phyloP scores from a whole-genome alignment of 2,888 invertebrate genomes.

The Drosophila imparisetae region DNA sequence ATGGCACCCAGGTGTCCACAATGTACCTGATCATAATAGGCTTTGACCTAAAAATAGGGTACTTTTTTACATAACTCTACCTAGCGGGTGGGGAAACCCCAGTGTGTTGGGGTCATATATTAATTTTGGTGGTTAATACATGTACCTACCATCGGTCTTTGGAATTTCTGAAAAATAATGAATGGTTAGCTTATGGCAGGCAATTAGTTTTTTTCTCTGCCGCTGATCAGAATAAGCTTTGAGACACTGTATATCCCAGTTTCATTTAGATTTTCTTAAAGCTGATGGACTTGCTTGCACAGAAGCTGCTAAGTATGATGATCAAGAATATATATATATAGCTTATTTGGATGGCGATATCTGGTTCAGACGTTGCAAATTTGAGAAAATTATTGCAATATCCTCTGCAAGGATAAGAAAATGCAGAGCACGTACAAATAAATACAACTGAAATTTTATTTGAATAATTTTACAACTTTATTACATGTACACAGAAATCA shows the following conservation, averaged over 20 bases:
- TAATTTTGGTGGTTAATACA: too few species aligned
- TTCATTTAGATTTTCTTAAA: neutral
- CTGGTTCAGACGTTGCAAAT: neutral
- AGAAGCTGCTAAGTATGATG: neutral
- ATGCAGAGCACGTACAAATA: neutral
- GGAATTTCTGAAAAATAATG: too few species aligned
- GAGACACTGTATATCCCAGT: neutral
- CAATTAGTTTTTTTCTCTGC: too few species aligned
- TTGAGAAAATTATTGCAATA: neutral
- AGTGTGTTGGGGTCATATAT: too few species aligned
- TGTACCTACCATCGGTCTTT: too few species aligned
- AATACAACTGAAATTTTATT: slow-evolving; percentile 1
- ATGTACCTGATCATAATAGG: too few species aligned
- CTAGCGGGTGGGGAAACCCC: too few species aligned
- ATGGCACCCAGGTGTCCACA: too few species aligned
- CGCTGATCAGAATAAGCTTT: too few species aligned
- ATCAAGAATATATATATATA: neutral
- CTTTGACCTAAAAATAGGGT: too few species aligned
- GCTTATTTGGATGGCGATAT: neutral
- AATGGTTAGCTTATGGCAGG: too few species aligned
- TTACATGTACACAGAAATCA: neutral
- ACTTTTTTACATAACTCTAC: too few species aligned
- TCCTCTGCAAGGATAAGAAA: neutral
- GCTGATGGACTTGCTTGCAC: neutral
- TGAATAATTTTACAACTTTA: neutral